phyloP scores from a whole-genome alignment of 2,888 invertebrate genomes.

The Thereva unica region DNA sequence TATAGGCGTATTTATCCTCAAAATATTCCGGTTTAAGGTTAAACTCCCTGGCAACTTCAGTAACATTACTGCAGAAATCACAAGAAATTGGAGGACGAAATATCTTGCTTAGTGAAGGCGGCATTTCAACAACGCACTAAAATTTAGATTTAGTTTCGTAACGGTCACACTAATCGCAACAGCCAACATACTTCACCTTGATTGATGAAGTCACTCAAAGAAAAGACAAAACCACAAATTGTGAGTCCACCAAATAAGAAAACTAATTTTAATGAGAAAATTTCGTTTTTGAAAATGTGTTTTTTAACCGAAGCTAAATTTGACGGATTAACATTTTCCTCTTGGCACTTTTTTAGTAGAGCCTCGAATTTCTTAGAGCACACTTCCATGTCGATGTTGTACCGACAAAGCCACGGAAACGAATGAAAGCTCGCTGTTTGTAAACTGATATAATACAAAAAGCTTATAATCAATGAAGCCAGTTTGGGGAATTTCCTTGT shows the following conservation, averaged over 20 bases:
- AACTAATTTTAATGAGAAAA: constrained; percentile 14
- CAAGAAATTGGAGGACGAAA: constrained; percentile 84
- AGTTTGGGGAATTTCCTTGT: no score
- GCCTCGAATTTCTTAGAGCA: constrained; percentile 18
- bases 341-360: constrained; percentile 34
- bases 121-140: constrained; percentile 44
- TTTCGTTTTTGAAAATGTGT: constrained; percentile 6
- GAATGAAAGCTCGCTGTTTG: background rate
- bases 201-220: constrained; percentile 8
- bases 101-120: constrained; percentile 46
- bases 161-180: background rate
- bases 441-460: background rate
- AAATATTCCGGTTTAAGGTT: constrained; percentile 72
- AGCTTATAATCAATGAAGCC: background rate
- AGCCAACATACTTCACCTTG: constrained; percentile 23
- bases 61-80: constrained; percentile 71
- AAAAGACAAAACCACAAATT: background rate
- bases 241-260: background rate
- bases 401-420: no score
- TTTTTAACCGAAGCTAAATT: constrained; percentile 28
- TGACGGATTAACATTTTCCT: constrained; percentile 21
- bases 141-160: background rate
- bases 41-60: constrained; percentile 66
- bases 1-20: constrained; percentile 74
- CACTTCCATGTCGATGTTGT: constrained; percentile 16